phyloP scores from a whole-genome alignment of 2,113 vertebrate species.

The Emydocephalus ijimae region DNA sequence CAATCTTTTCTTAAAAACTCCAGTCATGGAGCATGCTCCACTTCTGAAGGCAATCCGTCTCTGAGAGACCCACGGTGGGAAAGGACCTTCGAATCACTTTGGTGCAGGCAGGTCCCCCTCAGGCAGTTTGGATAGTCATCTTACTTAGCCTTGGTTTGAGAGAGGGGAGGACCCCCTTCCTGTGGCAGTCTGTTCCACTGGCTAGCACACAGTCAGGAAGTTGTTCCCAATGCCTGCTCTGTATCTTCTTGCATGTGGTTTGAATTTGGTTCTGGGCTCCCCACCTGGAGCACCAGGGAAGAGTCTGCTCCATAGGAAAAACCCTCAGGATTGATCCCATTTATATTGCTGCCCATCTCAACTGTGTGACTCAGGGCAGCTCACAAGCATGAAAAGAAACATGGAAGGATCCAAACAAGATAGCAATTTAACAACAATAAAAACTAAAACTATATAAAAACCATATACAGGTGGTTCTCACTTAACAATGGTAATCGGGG shows the following conservation, averaged over 20 bases:
- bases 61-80: not conserved
- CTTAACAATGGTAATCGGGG: not conserved
- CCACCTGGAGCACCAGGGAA: not conserved
- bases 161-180: not conserved
- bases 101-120: not conserved
- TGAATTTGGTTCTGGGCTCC: not conserved
- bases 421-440: not conserved
- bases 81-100: not conserved
- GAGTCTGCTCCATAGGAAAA: not conserved
- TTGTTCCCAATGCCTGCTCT: not conserved
- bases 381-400: not conserved
- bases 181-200: not conserved
- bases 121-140: not conserved
- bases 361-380: not conserved
- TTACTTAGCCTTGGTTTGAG: not conserved
- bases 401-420: not conserved
- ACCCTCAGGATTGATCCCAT: not conserved
- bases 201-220: not conserved
- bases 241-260: not conserved
- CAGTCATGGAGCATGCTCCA: not conserved
- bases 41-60: not conserved
- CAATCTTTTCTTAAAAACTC: not conserved
- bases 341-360: not conserved
- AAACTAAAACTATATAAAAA: not conserved
- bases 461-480: not conserved